These are phyloP conservation scores for Exephanes ischioxanthus DNA, from an alignment of 2,888 invertebrate genomes.

Conservation along the genomic window DNA sequence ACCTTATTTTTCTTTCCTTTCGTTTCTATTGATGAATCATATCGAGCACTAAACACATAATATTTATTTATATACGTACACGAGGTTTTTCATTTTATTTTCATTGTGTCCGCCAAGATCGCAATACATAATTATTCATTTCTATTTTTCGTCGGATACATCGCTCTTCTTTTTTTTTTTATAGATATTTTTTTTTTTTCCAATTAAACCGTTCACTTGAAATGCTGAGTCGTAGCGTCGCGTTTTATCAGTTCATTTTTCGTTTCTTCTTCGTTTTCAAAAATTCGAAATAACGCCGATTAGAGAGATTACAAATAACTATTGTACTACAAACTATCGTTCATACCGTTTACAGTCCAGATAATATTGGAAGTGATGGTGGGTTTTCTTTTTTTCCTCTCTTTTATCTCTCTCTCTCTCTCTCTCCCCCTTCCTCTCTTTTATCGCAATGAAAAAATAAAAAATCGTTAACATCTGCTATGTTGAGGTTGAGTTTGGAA, in stretches of 20 bases:
- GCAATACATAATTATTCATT: conserved; percentile 50
- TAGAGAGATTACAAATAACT: conserved; percentile 67
- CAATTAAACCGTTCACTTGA: conserved; percentile 26
- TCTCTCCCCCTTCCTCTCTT: conserved; percentile 32
- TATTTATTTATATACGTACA: conserved; percentile 63
- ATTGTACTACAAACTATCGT: conserved; percentile 56
- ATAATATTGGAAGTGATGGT: conserved; percentile 55
- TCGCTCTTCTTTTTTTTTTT: conserved; percentile 25
- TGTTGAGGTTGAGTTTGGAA: conserved; percentile 84
- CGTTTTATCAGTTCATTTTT: conserved; percentile 39
- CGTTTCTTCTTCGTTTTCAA: conserved; percentile 39
- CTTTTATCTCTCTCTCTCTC: conserved; percentile 19
- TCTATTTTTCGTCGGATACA: conserved; percentile 56
- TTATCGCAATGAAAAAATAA: conserved; percentile 82
- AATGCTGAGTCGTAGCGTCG: conserved; percentile 58
- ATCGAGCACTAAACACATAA: conserved; percentile 66
- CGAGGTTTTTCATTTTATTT: conserved; percentile 44
- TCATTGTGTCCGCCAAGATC: conserved; percentile 57
- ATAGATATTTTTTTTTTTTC: conserved; percentile 32
- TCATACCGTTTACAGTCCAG: conserved; percentile 58
- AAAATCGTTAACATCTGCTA: conserved; percentile 82
- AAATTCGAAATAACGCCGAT: conserved; percentile 68
- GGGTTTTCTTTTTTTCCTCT: conserved; percentile 26
- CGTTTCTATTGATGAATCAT: conserved; percentile 60
- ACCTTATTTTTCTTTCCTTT: conserved; percentile 16